phyloP scores from a whole-genome alignment of 2,113 vertebrate genomes.

The Heloderma charlesbogerti region DNA sequence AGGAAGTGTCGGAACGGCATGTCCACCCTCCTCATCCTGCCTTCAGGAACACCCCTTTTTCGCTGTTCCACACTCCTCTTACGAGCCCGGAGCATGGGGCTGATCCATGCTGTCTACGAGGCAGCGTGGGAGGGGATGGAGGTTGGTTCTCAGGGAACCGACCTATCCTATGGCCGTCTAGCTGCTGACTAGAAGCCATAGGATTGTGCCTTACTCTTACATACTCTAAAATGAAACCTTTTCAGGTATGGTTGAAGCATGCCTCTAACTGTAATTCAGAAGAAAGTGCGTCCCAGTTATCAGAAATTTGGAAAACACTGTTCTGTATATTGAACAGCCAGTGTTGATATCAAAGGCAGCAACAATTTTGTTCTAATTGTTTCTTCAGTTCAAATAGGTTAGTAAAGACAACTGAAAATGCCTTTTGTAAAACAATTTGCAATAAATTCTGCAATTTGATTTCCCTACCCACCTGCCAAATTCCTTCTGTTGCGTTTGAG shows the following conservation, averaged over 20 bases:
- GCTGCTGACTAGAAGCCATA: too few species aligned
- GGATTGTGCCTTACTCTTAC: neutral
- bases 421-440: constrained; percentile 8
- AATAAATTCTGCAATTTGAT: neutral
- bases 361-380: constrained; percentile 1
- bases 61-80: too few species aligned
- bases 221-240: neutral
- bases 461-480: accelerated
- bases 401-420: constrained; percentile 16
- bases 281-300: neutral
- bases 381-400: neutral
- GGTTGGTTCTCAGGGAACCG: too few species aligned
- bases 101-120: too few species aligned
- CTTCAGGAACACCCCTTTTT: too few species aligned
- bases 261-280: neutral
- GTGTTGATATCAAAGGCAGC: neutral
- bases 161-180: too few species aligned
- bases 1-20: too few species aligned
- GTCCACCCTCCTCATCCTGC: too few species aligned
- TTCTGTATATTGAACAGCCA: neutral
- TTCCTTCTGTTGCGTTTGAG: neutral
- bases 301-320: neutral
- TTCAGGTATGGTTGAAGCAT: neutral
- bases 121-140: too few species aligned
- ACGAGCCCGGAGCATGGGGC: too few species aligned